Evolutionary conservation across 2,113 vertebrate species (phyloP), one percentile per base, ranked within the genome.

Genomic region (Nothoprocta perdicaria): DNA sequence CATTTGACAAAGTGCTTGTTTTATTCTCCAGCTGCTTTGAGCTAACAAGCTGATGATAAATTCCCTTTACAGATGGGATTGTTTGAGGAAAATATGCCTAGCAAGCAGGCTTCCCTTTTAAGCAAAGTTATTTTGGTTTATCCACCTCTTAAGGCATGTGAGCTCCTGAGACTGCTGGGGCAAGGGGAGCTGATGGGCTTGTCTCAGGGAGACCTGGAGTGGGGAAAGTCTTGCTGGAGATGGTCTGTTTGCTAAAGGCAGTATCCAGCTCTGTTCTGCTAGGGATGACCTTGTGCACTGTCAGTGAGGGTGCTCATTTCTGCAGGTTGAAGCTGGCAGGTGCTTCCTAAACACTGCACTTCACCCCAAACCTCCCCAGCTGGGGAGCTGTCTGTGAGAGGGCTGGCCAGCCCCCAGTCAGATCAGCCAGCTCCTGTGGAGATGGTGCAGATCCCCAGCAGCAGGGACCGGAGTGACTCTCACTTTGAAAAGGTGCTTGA

Each of bases 391-490:
- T 22, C 68, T 66, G 43, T 1, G 8, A 58, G 24, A 60, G 17
- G 63, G 18, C 48, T 1, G 9, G 18, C 58, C 78, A 16, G 27
- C 27, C 12, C 8, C 19, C 35, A 2, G 23, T 29, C 50, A 58
- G 61, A 43, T 75, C 40, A 73, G 50, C 12, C 67, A 24, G 31
- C 26, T 60, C 45, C 18, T 9, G 19, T 1, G 10, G 35, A 76
- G 40, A 46, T 9, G 7, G 48, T 41, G 58, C 23, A 76, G 63
- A 35, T 48, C 71, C 45, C 24, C 69, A 68, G 60, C 17, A 3
- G 0, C 13, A 11, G 19, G 16, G 3, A 15, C 22, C 0, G 0
- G 6, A 12, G 24, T 26, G n/a, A 17, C 17, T 68, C 66, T 41
- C 48, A 21, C 27, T 62, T 9, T 19, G n/a, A 48, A 72, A 74